Percentiles rank a stretch among this genome's conserved stretches.
Evolutionary conservation across 92 coral and sea anemone genomes (phyloP).

Genomic region (Epizoanthus rinbou): DNA sequence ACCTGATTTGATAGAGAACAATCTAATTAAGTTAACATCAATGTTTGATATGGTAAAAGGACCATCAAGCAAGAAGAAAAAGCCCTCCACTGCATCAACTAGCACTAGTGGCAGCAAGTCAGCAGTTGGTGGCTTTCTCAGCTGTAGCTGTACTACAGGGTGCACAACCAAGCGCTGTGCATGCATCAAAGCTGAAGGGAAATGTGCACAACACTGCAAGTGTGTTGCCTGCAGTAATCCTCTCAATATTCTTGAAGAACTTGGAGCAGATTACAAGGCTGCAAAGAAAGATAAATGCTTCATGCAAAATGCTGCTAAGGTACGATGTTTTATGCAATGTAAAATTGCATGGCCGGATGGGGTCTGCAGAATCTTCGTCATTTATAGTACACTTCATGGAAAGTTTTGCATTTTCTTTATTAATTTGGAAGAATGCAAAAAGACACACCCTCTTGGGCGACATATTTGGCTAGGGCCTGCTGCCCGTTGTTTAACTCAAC

Average conservation of each 20-base stretch:
- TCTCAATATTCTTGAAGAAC: slow-evolving; percentile 58
- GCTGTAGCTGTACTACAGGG: slow-evolving; percentile 64
- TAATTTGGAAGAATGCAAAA: too few species aligned
- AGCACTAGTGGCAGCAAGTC: neutral
- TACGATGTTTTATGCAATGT: neutral
- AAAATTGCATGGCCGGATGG: too few species aligned
- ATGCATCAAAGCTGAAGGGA: slow-evolving; percentile 46
- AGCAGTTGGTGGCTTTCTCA: slow-evolving; percentile 1
- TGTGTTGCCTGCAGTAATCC: slow-evolving; percentile 66
- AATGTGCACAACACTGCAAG: slow-evolving; percentile 57
- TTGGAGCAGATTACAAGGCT: slow-evolving; percentile 54
- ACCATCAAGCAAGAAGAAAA: slow-evolving; percentile 29
- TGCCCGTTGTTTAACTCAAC: too few species aligned
- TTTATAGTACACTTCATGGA: too few species aligned
- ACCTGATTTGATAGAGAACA: neutral
- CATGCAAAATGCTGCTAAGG: slow-evolving; percentile 69
- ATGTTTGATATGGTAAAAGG: neutral
- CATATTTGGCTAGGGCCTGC: too few species aligned
- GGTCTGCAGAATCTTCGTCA: too few species aligned
- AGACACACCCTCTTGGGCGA: too few species aligned
- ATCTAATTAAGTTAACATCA: neutral
- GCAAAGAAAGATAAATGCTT: slow-evolving; percentile 70
- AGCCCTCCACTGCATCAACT: slow-evolving; percentile 18
- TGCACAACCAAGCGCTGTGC: slow-evolving; percentile 62
- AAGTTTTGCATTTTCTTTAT: too few species aligned